A percentile compares a stretch with the other conserved stretches of the same genome.
Conservation (phyloP, 23 tunicate genomes). For the Halocynthia aurantium region DNA sequence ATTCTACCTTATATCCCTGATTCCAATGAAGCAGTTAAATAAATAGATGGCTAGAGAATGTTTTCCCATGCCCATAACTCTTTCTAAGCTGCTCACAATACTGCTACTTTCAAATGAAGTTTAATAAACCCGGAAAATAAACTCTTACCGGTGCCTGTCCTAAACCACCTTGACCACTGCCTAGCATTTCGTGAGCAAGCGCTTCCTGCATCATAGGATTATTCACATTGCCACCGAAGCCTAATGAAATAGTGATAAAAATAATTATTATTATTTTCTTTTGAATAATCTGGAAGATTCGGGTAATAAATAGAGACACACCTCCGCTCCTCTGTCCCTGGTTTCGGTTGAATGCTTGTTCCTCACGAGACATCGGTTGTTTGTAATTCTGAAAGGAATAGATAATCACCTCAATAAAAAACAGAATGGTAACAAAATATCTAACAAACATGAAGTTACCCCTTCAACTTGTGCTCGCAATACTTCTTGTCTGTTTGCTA, state of each 20-base stretch:
- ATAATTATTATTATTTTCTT: background rate
- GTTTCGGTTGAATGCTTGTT: too few relatives aligned
- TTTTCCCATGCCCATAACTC: too few relatives aligned
- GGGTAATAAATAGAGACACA: background rate
- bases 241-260: background rate
- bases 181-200: slow-evolving; percentile 63
- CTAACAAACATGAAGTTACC: slow-evolving; percentile 25
- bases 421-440: too few relatives aligned
- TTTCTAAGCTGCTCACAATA: too few relatives aligned
- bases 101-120: too few relatives aligned
- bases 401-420: too few relatives aligned
- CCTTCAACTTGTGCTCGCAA: slow-evolving; percentile 93
- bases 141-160: slow-evolving; percentile 94
- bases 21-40: too few relatives aligned
- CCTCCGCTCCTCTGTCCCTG: too few relatives aligned
- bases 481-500: slow-evolving; percentile 56
- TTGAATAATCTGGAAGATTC: slow-evolving; percentile 6
- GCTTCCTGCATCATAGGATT: slow-evolving; percentile 52
- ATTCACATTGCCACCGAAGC: slow-evolving; percentile 22
- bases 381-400: too few relatives aligned
- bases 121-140: background rate
- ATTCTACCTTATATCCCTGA: too few relatives aligned
- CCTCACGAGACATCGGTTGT: too few relatives aligned
- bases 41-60: too few relatives aligned
- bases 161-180: slow-evolving; percentile 68